These are phyloP conservation scores for Drosophila neocordata DNA, from an alignment of 1,140 invertebrate genomes.

Conservation along the genomic window DNA sequence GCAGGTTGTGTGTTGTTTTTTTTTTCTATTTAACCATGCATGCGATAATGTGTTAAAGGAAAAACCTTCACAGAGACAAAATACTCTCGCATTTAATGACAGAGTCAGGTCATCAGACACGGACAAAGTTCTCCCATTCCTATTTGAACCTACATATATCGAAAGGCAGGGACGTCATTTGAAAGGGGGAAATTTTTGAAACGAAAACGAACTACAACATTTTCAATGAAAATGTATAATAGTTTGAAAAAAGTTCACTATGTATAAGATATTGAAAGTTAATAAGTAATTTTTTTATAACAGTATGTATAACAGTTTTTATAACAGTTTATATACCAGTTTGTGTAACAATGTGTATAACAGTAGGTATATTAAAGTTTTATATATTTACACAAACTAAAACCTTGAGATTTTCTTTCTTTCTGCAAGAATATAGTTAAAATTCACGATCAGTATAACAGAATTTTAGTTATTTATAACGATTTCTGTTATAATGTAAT, in stretches of 20 bases:
- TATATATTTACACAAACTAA: no score
- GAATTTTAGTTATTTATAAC: no score
- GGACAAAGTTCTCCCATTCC: not conserved
- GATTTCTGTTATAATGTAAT: no score
- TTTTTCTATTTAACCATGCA: slow-evolving; percentile 28
- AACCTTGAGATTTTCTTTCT: no score
- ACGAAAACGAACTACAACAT: no score
- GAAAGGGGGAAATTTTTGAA: not conserved
- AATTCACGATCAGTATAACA: no score
- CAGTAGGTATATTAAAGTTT: not conserved
- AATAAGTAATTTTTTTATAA: no score
- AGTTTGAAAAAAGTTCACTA: no score
- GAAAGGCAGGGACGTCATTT: not conserved
- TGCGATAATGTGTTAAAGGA: slow-evolving; percentile 72
- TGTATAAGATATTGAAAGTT: no score
- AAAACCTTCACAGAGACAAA: slow-evolving; percentile 25
- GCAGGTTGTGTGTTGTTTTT: slow-evolving; percentile 36
- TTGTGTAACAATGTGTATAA: not conserved
- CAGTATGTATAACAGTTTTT: not conserved
- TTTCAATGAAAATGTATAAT: no score
- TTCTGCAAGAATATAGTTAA: no score
- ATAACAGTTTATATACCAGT: no score
- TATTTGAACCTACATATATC: not conserved
- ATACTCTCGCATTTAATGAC: slow-evolving; percentile 61
- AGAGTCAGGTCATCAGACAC: slow-evolving; percentile 24